Conservation (phyloP, 2,888 invertebrate genomes). For the Orthonychiurus folsomi region DNA sequence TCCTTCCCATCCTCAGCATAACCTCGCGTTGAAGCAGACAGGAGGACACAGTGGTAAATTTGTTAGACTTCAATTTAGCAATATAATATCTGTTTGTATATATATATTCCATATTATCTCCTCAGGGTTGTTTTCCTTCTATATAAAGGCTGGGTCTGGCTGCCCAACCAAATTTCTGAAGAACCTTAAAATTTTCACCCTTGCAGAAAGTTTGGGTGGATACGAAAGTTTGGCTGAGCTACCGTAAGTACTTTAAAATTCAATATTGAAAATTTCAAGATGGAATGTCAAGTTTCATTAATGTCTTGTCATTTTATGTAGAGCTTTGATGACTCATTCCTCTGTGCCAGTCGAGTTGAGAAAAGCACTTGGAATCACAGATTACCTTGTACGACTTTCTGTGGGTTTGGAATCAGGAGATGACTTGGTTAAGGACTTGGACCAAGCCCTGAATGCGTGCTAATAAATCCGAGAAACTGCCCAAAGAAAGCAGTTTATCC, state of each 20-base stretch:
- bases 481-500: too few relatives aligned
- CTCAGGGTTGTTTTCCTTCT: slow-evolving; percentile 89
- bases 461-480: too few relatives aligned
- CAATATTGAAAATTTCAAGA: neutral
- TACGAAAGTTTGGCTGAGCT: slow-evolving; percentile 89
- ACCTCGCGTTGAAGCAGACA: slow-evolving; percentile 67
- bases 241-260: slow-evolving; percentile 61
- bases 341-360: slow-evolving; percentile 71
- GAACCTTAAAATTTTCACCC: slow-evolving; percentile 63
- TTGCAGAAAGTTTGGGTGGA: slow-evolving; percentile 93
- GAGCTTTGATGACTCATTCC: slow-evolving; percentile 89
- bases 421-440: slow-evolving; percentile 75
- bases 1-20: slow-evolving; percentile 75
- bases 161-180: slow-evolving; percentile 66
- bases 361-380: slow-evolving; percentile 65
- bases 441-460: slow-evolving; percentile 60
- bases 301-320: slow-evolving; percentile 42
- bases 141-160: slow-evolving; percentile 64
- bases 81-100: too few relatives aligned
- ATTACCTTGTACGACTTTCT: slow-evolving; percentile 75
- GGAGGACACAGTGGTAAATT: too few relatives aligned
- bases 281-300: neutral
- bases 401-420: slow-evolving; percentile 80
- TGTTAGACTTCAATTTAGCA: too few relatives aligned
- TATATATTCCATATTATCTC: too few relatives aligned